These are phyloP conservation scores for Drosophila anceps DNA, from an alignment of 2,888 invertebrate species.

Conservation along the genomic window DNA sequence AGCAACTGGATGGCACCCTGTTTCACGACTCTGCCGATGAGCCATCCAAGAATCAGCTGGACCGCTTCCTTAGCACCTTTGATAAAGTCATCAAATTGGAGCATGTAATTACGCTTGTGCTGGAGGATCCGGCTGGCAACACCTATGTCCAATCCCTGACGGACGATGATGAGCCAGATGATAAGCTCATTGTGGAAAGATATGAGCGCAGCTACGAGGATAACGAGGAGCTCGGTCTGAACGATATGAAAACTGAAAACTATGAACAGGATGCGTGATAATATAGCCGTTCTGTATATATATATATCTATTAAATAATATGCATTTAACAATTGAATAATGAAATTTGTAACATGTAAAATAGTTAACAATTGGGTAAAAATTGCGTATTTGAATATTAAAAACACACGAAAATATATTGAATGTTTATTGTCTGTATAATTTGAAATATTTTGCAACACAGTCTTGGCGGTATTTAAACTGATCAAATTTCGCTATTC, in stretches of 20 bases:
- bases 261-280: slow-evolving; percentile 86
- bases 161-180: slow-evolving; percentile 89
- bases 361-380: not conserved
- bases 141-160: slow-evolving; percentile 95
- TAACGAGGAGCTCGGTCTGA: slow-evolving; percentile 97
- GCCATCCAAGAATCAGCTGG: slow-evolving; percentile 87
- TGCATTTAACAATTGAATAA: slow-evolving; percentile 52
- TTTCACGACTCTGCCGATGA: slow-evolving; percentile 90
- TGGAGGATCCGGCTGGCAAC: slow-evolving; percentile 99
- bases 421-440: too few relatives aligned
- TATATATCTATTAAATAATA: slow-evolving; percentile 2
- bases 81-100: slow-evolving; percentile 89
- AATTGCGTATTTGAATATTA: not conserved
- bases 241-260: slow-evolving; percentile 97
- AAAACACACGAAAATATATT: not conserved
- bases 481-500: not conserved
- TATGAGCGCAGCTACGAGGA: slow-evolving; percentile 95
- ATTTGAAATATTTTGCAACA: not conserved
- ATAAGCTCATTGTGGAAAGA: slow-evolving; percentile 89
- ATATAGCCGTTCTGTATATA: not conserved
- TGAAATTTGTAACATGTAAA: not conserved
- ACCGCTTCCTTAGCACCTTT: slow-evolving; percentile 89
- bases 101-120: slow-evolving; percentile 89
- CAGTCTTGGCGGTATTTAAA: not conserved
- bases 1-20: slow-evolving; percentile 90